Evolutionary conservation across 2,888 invertebrate species (phyloP).

Genomic region (Furcula furcula): DNA sequence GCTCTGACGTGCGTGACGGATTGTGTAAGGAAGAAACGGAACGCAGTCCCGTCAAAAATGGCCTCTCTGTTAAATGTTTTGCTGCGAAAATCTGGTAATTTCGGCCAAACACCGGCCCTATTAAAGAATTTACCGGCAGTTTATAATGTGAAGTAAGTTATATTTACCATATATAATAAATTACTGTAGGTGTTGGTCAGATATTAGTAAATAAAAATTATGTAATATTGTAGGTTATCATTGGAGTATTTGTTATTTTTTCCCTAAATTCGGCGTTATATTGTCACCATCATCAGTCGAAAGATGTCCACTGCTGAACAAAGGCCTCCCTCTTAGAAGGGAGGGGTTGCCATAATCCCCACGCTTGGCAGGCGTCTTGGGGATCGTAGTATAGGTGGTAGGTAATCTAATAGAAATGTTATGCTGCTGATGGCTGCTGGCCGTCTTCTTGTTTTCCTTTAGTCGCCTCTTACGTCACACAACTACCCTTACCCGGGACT

Average conservation of each 20-base stretch:
- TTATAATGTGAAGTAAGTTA: constrained; percentile 77
- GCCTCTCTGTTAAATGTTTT: constrained; percentile 76
- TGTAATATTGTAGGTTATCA: constrained; percentile 69
- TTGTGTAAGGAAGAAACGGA: constrained; percentile 33
- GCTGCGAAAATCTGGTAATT: constrained; percentile 79
- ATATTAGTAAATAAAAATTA: constrained; percentile 51
- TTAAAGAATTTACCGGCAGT: constrained; percentile 73
- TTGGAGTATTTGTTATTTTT: constrained; percentile 10
- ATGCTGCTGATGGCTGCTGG: too few relatives aligned
- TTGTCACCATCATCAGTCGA: too few relatives aligned
- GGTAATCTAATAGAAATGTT: too few relatives aligned
- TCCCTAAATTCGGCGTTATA: too few relatives aligned
- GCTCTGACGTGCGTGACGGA: not conserved
- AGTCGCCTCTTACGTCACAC: too few relatives aligned
- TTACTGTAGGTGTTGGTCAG: constrained; percentile 5
- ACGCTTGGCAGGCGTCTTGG: too few relatives aligned
- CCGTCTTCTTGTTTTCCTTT: too few relatives aligned
- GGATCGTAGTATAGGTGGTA: too few relatives aligned
- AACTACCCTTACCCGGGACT: too few relatives aligned
- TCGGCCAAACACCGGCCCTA: constrained; percentile 60
- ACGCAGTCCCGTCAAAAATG: constrained; percentile 66
- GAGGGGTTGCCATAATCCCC: too few relatives aligned
- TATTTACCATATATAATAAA: constrained; percentile 11
- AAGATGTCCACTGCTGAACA: too few relatives aligned
- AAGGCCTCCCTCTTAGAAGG: too few relatives aligned